phyloP scores from a whole-genome alignment of 2,797 vertebrate species.

The Pseudomugil tenellus region DNA sequence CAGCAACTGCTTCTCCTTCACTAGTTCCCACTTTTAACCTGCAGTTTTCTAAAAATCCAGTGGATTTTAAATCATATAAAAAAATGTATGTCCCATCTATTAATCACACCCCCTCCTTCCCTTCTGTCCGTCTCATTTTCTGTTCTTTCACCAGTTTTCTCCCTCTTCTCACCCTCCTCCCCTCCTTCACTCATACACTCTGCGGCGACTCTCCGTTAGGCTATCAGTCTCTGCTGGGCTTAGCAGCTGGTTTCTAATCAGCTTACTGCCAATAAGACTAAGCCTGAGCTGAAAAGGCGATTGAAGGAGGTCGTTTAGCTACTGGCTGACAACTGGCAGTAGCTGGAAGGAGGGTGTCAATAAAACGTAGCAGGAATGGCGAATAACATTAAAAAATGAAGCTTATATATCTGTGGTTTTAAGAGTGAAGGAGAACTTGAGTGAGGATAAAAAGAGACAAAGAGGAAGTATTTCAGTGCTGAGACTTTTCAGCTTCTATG shows the following conservation, averaged over 20 bases:
- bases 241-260: conserved; percentile 75
- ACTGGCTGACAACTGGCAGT: conserved; percentile 65
- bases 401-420: conserved; percentile 46
- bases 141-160: conserved; percentile 23
- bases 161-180: conserved; percentile 20
- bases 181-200: conserved; percentile 20
- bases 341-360: conserved; percentile 38
- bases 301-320: conserved; percentile 70
- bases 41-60: not conserved
- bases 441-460: conserved; percentile 47
- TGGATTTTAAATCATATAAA: not conserved
- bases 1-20: not conserved
- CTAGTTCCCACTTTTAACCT: not conserved
- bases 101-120: conserved; percentile 15
- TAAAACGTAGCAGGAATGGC: conserved; percentile 36
- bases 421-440: conserved; percentile 33
- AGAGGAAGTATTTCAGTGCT: conserved; percentile 13
- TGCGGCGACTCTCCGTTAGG: conserved; percentile 40
- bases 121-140: conserved; percentile 26
- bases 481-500: conserved; percentile 32
- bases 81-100: conserved; percentile 21
- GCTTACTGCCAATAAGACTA: conserved; percentile 78
- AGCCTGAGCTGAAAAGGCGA: conserved; percentile 73
- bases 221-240: conserved; percentile 73
- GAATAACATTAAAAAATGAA: conserved; percentile 44